Evolutionary conservation across 2,113 vertebrate species (phyloP).

Genomic region (Sprattus sprattus): DNA sequence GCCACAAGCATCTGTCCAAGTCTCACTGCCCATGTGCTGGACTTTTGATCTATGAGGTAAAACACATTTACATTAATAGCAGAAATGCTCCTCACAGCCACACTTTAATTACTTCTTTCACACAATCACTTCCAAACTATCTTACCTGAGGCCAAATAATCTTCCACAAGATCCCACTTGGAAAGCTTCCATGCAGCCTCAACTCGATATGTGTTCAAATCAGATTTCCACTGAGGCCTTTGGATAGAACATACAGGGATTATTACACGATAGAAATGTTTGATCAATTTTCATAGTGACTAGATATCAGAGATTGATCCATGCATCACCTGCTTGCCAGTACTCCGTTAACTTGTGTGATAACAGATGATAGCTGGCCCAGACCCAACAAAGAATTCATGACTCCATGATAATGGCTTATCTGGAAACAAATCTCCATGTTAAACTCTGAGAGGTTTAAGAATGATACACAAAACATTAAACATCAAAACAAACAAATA

Average conservation of each 20-base stretch:
- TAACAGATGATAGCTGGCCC: slow-evolving; percentile 93
- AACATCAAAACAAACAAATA: too few species aligned
- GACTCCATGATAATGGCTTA: slow-evolving; percentile 93
- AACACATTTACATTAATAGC: not conserved
- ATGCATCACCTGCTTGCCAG: slow-evolving; percentile 84
- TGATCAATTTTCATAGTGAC: not conserved
- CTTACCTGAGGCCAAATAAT: slow-evolving; percentile 88
- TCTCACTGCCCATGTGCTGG: slow-evolving; percentile 88
- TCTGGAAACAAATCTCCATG: slow-evolving; percentile 65
- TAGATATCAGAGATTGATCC: not conserved
- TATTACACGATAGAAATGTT: not conserved
- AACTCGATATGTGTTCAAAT: slow-evolving; percentile 92
- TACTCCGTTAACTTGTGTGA: slow-evolving; percentile 95
- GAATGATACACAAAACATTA: too few species aligned
- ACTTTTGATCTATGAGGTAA: slow-evolving; percentile 77
- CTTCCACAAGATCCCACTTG: slow-evolving; percentile 91
- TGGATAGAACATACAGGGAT: not conserved
- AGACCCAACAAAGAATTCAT: slow-evolving; percentile 97
- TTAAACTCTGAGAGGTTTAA: too few species aligned
- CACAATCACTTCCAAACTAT: not conserved
- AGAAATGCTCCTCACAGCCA: not conserved
- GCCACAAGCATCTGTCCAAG: slow-evolving; percentile 88
- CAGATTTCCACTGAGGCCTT: slow-evolving; percentile 91
- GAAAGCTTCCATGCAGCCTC: slow-evolving; percentile 98
- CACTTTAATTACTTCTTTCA: not conserved